Percentiles rank a stretch among this genome's conserved stretches.
Evolutionary conservation across 2,797 vertebrate genomes (phyloP).

Genomic region (Dromococcyx pavoninus): DNA sequence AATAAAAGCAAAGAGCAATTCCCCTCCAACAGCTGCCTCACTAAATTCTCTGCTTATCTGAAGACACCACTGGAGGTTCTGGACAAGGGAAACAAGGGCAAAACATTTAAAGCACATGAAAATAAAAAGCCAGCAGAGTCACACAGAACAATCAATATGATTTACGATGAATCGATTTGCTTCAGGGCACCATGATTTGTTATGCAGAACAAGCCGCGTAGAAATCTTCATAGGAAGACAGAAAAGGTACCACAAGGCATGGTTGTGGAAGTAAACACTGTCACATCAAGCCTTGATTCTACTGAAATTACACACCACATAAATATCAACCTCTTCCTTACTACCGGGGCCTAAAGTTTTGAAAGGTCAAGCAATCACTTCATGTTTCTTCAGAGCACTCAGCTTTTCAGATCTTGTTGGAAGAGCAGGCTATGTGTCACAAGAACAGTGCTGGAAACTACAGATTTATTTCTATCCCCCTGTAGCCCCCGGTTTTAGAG

Average conservation of each 20-base stretch:
- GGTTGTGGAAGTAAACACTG: neutral
- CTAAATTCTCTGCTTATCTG: neutral
- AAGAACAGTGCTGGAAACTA: neutral
- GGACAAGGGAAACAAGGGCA: neutral
- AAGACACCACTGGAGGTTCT: neutral
- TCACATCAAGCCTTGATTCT: neutral
- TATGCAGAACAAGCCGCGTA: neutral
- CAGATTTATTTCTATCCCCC: neutral
- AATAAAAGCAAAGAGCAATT: neutral
- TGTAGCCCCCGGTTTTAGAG: neutral
- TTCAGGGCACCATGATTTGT: neutral
- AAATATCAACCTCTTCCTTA: neutral
- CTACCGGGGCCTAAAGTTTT: fast-evolving
- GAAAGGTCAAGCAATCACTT: neutral
- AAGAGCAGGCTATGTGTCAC: neutral
- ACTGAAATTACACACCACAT: neutral
- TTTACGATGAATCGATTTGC: neutral
- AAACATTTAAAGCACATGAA: neutral
- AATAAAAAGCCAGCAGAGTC: neutral
- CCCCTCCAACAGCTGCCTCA: neutral
- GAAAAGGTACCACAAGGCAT: neutral
- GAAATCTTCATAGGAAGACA: neutral
- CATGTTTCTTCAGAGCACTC: neutral
- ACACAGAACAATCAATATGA: neutral
- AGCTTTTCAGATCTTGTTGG: neutral